Base-by-base conservation (phyloP, 1,140 invertebrate genomes). In the Armadillidium nasatum region DNA sequence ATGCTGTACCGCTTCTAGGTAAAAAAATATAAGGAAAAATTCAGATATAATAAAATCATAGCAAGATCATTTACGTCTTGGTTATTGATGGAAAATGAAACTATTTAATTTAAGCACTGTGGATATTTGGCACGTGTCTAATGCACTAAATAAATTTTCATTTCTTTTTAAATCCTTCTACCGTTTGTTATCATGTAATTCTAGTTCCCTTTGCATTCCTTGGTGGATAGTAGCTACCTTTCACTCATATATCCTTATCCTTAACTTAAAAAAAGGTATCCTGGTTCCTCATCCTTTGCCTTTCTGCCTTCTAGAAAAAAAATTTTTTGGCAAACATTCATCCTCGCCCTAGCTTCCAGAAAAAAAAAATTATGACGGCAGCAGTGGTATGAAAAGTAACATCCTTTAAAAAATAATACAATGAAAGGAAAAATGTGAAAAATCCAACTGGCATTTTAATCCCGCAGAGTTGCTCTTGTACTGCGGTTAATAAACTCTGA, bases 1-100 rank as follows among this genome's bases (percentile, higher is more conserved):
- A 93, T 83, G 91, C 91, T 81, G 90, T 93, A 74, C 92, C 92
- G 76, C 87, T 93, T 82, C 90, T 93, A 88, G 92, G 91, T 92
- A 86, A 86, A 54, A n/a, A 79, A 19, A 60, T 21, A 70, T 22
- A 70, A 22, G 68, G 23, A 13, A 70, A n/a, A 70, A 60, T 60
- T 60, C 50, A 60, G 50, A 60, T 60, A 60, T 15, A 60, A 19
- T 33, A 33, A 33, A 33, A 15, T 19, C 50, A 60, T 60, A 60
- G 50, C 50, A 60, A 60, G 50, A 13, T 60, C 11, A 60, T 60
- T 60, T 60, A 19, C 50, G 50, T 60, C 50, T 60, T 60, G 50
- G 50, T 60, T 60, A 60, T 60, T 60, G 50, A 60, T 60, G 50
- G 50, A 60, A 60, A 60, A 60, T 60, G 50, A 60, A 60, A 60